Base-by-base conservation (phyloP, 2,888 invertebrate genomes). In the Dione vanillae region DNA sequence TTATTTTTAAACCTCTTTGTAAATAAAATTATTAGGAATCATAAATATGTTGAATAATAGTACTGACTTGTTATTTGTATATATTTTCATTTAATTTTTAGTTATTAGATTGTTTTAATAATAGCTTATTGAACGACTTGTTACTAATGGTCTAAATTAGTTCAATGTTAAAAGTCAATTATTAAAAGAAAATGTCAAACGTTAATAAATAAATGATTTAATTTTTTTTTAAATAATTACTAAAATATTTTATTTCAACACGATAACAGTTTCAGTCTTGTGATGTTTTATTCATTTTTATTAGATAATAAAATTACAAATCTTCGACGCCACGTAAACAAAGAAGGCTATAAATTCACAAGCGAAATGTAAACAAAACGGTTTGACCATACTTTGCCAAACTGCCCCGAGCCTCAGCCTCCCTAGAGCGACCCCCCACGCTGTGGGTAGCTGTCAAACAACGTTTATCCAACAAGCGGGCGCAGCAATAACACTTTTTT, bases 401-500 rank as follows among this genome's bases (percentile, higher is more conserved):
- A 65, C 71, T 61, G 66, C 65, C 71, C 74, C 65, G 74, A 61
- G 35, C 77, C 12, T 75, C 69, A 75, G 72, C 65, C 71, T 77
- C 74, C 78, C 70, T 74, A 61, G 27, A 19, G 37, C 59, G 70
- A 16, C 64, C 72, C 70, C 77, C 79, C 74, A 74, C 71, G 73
- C 74, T 72, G 75, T 75, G 74, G 76, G 78, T 76, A 79, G 79
- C 85, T 85, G 89, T 90, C 90, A 88, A 91, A 91, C 90, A 89
- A 87, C 88, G 85, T 88, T 90, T 88, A 89, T 83, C 86, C 85
- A 86, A 86, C 87, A 87, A 89, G 84, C 86, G 82, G 72, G 69
- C 87, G 80, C 83, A 84, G 85, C 85, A 88, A 90, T 88, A 91
- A 89, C 88, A 89, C 83, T 82, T 83, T 89, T 89, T 52, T 86